Base-by-base conservation (phyloP, 2,888 invertebrate species). In the Eristalis tenax region DNA sequence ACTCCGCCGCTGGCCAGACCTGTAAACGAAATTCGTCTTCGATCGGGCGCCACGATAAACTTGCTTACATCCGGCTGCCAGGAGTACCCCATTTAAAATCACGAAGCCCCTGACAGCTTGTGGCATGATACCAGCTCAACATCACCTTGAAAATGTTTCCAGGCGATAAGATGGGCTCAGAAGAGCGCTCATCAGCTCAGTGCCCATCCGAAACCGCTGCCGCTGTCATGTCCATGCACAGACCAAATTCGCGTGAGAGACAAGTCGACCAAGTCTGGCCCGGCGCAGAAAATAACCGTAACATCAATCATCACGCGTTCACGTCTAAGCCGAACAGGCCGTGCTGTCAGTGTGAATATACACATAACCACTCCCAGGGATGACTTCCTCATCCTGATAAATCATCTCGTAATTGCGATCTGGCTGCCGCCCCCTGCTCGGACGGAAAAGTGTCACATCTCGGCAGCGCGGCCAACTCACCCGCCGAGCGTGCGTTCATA, bases 261-360 rank as follows among this genome's bases (percentile, higher is more conserved):
- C 23, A 23, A 22, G 23, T 13, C 59, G 4, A 59, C n/a, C 26
- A 26, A 13, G 23, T 28, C 59, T 13, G 13, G 59, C n/a, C 15
- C 26, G 26, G 22, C 8, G 13, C 18, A 18, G 8, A 18, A 23
- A 0, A 5, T 13, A 23, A 10, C 15, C 59, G 59, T 15, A 57
- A 57, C 35, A 65, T 75, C 75, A 32, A 79, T 84, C 79, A 79
- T 38, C 63, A 32, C 23, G 35, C 26, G 32, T 69, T 78, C 35
- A 15, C 28, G 35, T 38, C 75, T 57, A 76, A 57, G 70, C 57
- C 69, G 43, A 63, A 68, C 61, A 61, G 63, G 32, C 50, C 64
- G 64, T 56, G 35, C 57, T 32, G 15, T 32, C 65, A 82, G 57
- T 76, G 65, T 82, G 65, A 77, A 82, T 82, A 64, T 82, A 64